Evolutionary conservation across 2,888 invertebrate genomes (phyloP).

Genomic region (Seira musarum): DNA sequence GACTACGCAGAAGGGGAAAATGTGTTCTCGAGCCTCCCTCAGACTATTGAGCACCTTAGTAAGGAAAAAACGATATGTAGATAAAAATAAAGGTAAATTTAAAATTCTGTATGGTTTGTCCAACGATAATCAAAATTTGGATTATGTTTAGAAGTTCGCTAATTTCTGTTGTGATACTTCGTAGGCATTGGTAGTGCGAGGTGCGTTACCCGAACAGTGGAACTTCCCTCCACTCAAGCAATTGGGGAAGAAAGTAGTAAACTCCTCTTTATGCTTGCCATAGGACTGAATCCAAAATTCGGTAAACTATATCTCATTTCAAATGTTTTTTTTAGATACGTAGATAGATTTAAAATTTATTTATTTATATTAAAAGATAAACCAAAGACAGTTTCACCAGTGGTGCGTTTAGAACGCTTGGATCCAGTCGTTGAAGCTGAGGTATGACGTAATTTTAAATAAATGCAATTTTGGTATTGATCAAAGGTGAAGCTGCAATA

Average conservation of each 20-base stretch:
- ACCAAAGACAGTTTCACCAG: not conserved
- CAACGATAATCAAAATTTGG: no score
- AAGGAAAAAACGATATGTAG: constrained; percentile 11
- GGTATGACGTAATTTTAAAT: constrained; percentile 26
- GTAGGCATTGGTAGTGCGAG: not conserved
- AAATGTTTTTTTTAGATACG: no score
- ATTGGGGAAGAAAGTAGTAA: constrained; percentile 39
- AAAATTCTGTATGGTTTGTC: not conserved
- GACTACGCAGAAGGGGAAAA: constrained; percentile 17
- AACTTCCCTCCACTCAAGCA: constrained; percentile 22
- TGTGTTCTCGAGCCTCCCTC: constrained; percentile 23
- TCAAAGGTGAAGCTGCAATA: not conserved
- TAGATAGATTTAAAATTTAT: no score
- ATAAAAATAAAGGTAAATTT: constrained; percentile 9
- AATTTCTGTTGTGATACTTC: not conserved
- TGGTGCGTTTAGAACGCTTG: constrained; percentile 19
- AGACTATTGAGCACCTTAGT: constrained; percentile 11
- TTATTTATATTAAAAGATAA: no score
- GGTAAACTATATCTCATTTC: no score
- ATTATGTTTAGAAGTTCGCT: no score
- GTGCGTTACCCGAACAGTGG: constrained; percentile 47
- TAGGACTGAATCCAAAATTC: constrained; percentile 37
- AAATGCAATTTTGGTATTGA: no score
- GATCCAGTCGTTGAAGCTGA: constrained; percentile 36
- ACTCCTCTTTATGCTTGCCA: constrained; percentile 42